Evolutionary conservation across 1,140 invertebrate species (phyloP), one percentile per base, ranked within the genome.

Genomic region (Latrodectus geometricus): DNA sequence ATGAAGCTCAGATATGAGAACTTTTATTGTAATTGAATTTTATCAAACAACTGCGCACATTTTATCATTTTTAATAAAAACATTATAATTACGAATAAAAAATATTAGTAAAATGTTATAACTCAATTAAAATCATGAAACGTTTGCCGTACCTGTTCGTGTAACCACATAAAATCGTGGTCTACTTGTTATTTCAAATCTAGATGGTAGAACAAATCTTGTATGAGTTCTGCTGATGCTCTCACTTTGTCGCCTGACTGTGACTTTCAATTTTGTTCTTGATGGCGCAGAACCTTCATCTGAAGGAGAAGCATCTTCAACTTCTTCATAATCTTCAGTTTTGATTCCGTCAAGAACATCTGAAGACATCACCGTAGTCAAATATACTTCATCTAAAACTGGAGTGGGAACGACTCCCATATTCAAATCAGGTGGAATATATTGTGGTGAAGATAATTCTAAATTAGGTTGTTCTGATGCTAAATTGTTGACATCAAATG

Each of bases 151-250:
- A 87, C 88, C 89, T 50, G 88, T 89, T 68, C 89, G 68, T 11
- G 89, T 89, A 20, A 89, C 89, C 5, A 89, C 88, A 35, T 88
- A 88, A 52, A 88, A 88, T 17, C 86, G 69, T 52, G 89, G 88
- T 52, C 86, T 85, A 49, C 86, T 88, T 4, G 88, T 88, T 14
- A 83, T 83, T 20, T 87, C 69, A 66, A 86, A 79, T 48, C 84
- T 49, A 11, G 87, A 86, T 23, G 87, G 87, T 17, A 85, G 65
- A 23, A 88, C 87, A 56, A 88, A 88, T 81, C 87, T 80, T 35
- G 87, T 86, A 74, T 88, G 79, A 35, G 82, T 88, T 88, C 83
- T 88, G 68, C 80, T 88, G 0, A 81, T 56, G 17, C 73, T 85
- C 15, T 78, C 87, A 81, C 66, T 86, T n/a, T 80, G 79, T 23